Evolutionary conservation across 2,888 invertebrate species (phyloP), one percentile per base, ranked within the genome.

Genomic region (Anorthoa munda): DNA sequence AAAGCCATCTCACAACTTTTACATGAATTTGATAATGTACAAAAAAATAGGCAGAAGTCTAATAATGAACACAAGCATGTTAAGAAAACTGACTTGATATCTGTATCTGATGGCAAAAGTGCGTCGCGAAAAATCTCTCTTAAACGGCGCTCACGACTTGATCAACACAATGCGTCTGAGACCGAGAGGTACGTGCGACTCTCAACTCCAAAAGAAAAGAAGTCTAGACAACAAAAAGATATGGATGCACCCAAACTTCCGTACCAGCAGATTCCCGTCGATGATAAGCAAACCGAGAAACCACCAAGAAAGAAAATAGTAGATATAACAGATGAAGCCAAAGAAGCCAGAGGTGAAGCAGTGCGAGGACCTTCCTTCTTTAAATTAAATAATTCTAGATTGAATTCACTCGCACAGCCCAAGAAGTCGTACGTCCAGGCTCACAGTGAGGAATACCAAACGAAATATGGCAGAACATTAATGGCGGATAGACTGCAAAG

Each of bases 271-370:
- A 66, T 23, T 23, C 18, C 75, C 4, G 50, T 58, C 18, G 90
- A 92, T 1, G 91, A 92, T 18, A 92, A 87, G 68, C 76, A 83
- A 18, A 46, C 72, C 21, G 90, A 90, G 31, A 91, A 83, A 75
- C 48, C 72, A 12, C 63, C 84, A 1, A 93, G 87, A 75, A 93
- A 91, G 72, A 94, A 93, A 80, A 85, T 94, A 46, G 73, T 81
- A 17, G 95, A 95, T 74, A 89, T 95, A n/a, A 89, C 94, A 63
- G 95, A 96, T 26, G 95, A 95, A 86, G 94, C 87, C 5, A 95
- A 94, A 86, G 95, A 96, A 90, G 92, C 95, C 0, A 91, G 94
- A 74, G 96, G 96, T 0, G 95, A 96, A 87, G 96, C 95, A n/a
- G 95, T 96, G 9, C 90, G 94, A 12, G 96, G 96, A 0, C 95